Percentiles rank a stretch among this genome's conserved stretches.
Evolutionary conservation across 2,113 vertebrate genomes (phyloP).

Genomic region (Ceyx cyanopectus): DNA sequence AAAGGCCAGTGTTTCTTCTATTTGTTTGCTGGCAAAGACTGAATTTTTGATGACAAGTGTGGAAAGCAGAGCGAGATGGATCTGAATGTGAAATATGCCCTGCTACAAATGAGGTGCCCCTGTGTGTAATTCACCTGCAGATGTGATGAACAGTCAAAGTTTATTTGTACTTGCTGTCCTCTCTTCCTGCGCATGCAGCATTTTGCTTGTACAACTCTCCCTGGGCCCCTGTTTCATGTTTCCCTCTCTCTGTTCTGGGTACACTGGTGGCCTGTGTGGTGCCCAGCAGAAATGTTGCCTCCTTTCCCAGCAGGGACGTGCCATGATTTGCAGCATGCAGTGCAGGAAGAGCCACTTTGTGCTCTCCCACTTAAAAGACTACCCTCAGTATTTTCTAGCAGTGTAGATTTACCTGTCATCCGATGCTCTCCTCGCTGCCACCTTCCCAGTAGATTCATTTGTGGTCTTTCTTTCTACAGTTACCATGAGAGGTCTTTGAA

Average conservation of each 20-base stretch:
- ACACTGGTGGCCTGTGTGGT: not conserved
- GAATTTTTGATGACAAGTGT: not conserved
- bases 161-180: not conserved
- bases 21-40: not conserved
- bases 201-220: not conserved
- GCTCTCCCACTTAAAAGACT: not conserved
- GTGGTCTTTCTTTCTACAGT: not conserved
- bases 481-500: not conserved
- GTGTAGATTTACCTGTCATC: not conserved
- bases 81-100: not conserved
- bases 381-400: not conserved
- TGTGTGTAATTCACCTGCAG: not conserved
- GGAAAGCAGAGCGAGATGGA: not conserved
- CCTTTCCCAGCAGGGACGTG: not conserved
- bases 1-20: not conserved
- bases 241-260: fast-evolving
- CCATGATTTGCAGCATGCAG: fast-evolving
- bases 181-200: not conserved
- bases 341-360: not conserved
- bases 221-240: fast-evolving
- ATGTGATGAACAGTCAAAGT: not conserved
- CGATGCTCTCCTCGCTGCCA: not conserved
- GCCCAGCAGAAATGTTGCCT: fast-evolving
- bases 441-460: not conserved
- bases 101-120: fast-evolving